Evolutionary conservation across 2,113 vertebrate species (phyloP), one percentile per base, ranked within the genome.

Genomic region (Notarius quadriscutis): DNA sequence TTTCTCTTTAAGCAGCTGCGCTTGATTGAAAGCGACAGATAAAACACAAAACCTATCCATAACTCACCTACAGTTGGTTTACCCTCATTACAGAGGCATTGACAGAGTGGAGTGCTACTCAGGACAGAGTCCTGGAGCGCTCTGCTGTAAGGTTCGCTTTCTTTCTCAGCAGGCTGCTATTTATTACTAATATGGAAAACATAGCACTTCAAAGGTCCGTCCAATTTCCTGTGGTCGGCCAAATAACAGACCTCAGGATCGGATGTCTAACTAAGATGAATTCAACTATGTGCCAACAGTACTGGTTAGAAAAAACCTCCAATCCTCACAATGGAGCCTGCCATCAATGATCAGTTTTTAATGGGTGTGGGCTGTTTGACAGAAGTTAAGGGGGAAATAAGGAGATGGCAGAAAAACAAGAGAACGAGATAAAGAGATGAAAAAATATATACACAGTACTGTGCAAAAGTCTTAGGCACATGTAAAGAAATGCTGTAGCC

Each of bases 141-240:
- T 55, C 58, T 53, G 60, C 55, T n/a, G 55, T 30, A 65, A 86
- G 58, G 74, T 67, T 86, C 58, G 5, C 81, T 65, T 41, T 69
- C 71, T 57, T 25, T 71, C 51, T 84, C 60, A 69, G 72, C 71
- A 89, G 92, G 89, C 93, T 95, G 94, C 92, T 89, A 94, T 94
- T 93, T 93, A 95, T 95, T 95, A 94, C 89, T 93, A 92, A 93
- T 91, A 93, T 91, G 91, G 90, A 94, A 94, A 94, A 91, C 86
- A 89, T 90, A 69, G 88, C 90, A 92, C 93, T 93, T 95, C 93
- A 94, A 95, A 94, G 92, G 92, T 75, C 1, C 88, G 88, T 92
- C 89, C 89, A 92, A 94, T 93, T 94, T 95, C 94, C 93, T 93
- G 91, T 89, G 88, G 86, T 89, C 82, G 85, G 83, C 87, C 86